Evolutionary conservation across 2,113 vertebrate genomes (phyloP).

Genomic region (Hippolais icterina): DNA sequence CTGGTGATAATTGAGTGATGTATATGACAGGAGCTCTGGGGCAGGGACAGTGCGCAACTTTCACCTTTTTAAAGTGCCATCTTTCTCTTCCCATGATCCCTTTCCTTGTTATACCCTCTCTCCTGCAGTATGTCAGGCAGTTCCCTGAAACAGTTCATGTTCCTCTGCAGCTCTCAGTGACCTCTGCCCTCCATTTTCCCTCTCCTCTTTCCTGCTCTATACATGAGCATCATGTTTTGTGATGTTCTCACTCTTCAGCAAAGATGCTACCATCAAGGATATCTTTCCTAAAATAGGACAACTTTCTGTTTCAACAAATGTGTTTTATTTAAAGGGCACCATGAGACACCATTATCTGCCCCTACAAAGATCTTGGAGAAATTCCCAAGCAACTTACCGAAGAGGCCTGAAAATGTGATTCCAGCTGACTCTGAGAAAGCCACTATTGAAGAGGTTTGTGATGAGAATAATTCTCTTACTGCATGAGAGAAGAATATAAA

Average conservation of each 20-base stretch:
- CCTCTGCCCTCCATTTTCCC: background rate
- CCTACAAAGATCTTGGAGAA: conserved; percentile 91
- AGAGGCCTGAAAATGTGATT: conserved; percentile 87
- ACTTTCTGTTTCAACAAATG: background rate
- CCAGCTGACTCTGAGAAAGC: conserved; percentile 85
- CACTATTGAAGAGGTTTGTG: conserved; percentile 81
- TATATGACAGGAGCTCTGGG: background rate
- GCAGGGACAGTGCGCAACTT: background rate
- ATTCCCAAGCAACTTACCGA: conserved; percentile 90
- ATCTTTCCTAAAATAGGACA: background rate
- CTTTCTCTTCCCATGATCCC: background rate
- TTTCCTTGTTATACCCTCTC: background rate
- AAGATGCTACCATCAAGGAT: background rate
- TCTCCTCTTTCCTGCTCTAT: background rate
- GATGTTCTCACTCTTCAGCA: background rate
- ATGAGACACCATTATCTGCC: conserved; percentile 91
- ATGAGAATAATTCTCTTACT: background rate
- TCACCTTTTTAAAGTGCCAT: background rate
- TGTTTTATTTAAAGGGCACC: conserved; percentile 83
- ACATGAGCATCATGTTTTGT: background rate
- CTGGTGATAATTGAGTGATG: background rate
- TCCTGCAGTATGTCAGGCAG: background rate
- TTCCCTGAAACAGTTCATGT: background rate
- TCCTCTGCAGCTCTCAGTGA: background rate
- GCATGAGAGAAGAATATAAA: background rate